Percentiles rank a stretch among this genome's conserved stretches.
Conservation (phyloP, 2,888 invertebrate genomes). For the Lasioglossum morio region DNA sequence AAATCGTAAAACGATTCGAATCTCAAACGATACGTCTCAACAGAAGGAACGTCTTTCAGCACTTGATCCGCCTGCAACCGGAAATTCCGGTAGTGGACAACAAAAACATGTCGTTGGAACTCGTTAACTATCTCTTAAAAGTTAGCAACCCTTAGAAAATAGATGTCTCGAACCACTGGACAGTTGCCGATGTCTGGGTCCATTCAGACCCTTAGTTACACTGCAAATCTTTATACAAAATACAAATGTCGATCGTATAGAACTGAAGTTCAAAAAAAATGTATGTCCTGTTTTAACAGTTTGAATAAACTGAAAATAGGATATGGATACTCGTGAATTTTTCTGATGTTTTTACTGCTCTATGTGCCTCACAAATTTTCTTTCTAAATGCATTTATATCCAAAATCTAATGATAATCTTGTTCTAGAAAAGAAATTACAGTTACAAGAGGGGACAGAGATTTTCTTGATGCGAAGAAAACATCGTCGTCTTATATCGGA, state of each 20-base stretch:
- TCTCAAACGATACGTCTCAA: slow-evolving; percentile 30
- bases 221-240: not conserved
- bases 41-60: slow-evolving; percentile 37
- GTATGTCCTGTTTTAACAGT: too few species aligned
- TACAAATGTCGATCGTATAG: not conserved
- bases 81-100: not conserved
- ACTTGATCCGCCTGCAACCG: not conserved
- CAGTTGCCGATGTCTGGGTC: not conserved
- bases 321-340: too few species aligned
- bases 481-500: too few species aligned
- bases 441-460: too few species aligned
- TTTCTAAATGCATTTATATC: too few species aligned
- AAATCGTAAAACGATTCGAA: slow-evolving; percentile 36
- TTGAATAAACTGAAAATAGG: too few species aligned
- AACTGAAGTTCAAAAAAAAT: too few species aligned
- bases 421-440: too few species aligned
- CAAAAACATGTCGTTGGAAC: not conserved
- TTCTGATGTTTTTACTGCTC: not conserved
- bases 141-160: not conserved
- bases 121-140: not conserved
- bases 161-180: not conserved
- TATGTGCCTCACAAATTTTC: too few species aligned
- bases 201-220: not conserved
- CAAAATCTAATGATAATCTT: too few species aligned
- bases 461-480: too few species aligned